Conservation (phyloP, 2,888 invertebrate genomes). For the Melanchra persicariae region DNA sequence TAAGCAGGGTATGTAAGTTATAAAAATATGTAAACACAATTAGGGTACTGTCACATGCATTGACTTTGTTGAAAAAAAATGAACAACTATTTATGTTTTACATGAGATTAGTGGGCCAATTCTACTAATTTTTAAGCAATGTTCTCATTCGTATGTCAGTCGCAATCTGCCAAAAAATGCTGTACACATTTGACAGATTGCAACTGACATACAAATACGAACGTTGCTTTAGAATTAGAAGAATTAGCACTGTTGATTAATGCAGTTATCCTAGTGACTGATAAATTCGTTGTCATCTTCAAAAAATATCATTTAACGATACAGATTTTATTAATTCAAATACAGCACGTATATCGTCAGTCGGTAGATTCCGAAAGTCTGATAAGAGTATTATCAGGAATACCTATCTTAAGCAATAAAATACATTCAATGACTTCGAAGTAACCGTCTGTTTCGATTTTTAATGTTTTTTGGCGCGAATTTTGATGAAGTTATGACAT, state of each 20-base stretch:
- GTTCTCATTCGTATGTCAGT: too few relatives aligned
- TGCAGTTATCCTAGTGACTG: background rate
- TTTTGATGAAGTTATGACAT: slow-evolving; percentile 4
- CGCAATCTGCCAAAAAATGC: too few relatives aligned
- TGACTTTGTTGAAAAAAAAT: background rate
- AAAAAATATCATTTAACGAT: background rate
- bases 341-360: slow-evolving; percentile 18
- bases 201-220: too few relatives aligned
- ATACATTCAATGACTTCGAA: slow-evolving; percentile 22
- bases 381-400: slow-evolving; percentile 44
- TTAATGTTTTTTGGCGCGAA: slow-evolving; percentile 6
- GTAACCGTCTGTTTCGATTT: slow-evolving; percentile 1
- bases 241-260: too few relatives aligned
- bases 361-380: slow-evolving; percentile 25
- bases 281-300: background rate
- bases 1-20: slow-evolving; percentile 5
- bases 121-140: too few relatives aligned
- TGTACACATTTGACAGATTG: too few relatives aligned
- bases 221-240: too few relatives aligned
- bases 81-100: background rate
- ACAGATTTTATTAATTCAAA: slow-evolving; percentile 16
- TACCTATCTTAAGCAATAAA: slow-evolving; percentile 47
- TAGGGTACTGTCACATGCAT: background rate
- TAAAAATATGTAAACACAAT: background rate
- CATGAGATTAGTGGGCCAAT: too few relatives aligned